A percentile compares a stretch with the other conserved stretches of the same genome.
Evolutionary conservation across 2,888 invertebrate genomes (phyloP).

Genomic region (Zygogramma bicolorata): DNA sequence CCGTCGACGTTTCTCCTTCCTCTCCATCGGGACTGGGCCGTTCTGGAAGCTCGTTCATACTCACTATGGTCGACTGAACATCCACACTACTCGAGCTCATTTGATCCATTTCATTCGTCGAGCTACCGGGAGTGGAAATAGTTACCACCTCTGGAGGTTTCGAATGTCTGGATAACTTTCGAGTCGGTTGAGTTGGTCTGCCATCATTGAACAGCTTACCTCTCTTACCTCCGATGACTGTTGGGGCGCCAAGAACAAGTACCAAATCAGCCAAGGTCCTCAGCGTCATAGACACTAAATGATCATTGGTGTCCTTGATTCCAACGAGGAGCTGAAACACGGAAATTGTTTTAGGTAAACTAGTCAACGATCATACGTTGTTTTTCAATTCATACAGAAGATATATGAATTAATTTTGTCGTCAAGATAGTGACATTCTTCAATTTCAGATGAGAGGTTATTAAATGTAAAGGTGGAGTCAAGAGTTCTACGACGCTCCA

Average conservation of each 20-base stretch:
- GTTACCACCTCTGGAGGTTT: slow-evolving; percentile 29
- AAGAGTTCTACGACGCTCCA: too few relatives aligned
- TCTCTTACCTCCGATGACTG: slow-evolving; percentile 87
- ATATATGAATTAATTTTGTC: too few relatives aligned
- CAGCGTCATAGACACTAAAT: slow-evolving; percentile 84
- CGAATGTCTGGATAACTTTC: slow-evolving; percentile 38
- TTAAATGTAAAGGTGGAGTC: too few relatives aligned
- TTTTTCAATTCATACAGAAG: too few relatives aligned
- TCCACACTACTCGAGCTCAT: slow-evolving; percentile 30
- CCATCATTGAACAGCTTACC: slow-evolving; percentile 88
- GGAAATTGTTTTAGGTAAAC: background rate
- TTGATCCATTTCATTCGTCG: slow-evolving; percentile 29
- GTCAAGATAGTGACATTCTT: too few relatives aligned
- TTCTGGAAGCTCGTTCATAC: slow-evolving; percentile 72
- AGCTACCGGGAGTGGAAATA: background rate
- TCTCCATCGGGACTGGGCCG: slow-evolving; percentile 87
- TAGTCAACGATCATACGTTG: background rate
- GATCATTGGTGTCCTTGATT: slow-evolving; percentile 88
- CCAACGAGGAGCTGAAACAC: slow-evolving; percentile 82
- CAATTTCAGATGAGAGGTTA: too few relatives aligned
- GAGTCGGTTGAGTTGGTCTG: slow-evolving; percentile 71
- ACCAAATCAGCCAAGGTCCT: slow-evolving; percentile 86
- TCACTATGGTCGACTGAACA: slow-evolving; percentile 12
- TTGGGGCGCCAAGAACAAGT: slow-evolving; percentile 85
- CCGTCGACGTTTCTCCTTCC: slow-evolving; percentile 73